These are phyloP conservation scores for Magallana angulata DNA, from an alignment of 1,140 invertebrate genomes.

Conservation along the genomic window DNA sequence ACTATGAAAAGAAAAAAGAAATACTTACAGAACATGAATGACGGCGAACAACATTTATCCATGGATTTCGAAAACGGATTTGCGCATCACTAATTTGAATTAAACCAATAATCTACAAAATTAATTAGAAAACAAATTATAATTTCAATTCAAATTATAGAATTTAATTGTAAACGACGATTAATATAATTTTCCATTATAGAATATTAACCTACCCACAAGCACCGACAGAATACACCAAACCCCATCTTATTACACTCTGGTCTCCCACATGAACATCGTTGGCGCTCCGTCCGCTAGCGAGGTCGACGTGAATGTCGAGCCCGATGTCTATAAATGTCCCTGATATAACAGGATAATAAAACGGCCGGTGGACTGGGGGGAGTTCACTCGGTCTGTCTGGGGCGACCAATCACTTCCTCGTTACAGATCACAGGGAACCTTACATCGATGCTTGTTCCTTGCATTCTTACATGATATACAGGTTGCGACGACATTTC, in stretches of 20 bases:
- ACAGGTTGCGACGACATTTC: too few relatives aligned
- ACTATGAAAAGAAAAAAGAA: background rate
- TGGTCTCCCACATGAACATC: background rate
- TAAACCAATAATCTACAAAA: background rate
- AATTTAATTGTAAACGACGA: background rate
- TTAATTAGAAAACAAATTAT: background rate
- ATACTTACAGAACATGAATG: slow-evolving; percentile 33
- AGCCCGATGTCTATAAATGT: slow-evolving; percentile 30
- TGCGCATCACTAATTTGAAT: background rate
- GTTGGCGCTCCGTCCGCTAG: background rate
- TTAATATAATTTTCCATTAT: too few relatives aligned
- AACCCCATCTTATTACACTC: background rate
- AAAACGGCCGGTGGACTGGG: background rate
- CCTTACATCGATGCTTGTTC: background rate
- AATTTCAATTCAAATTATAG: background rate
- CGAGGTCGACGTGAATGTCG: background rate
- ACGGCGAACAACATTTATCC: slow-evolving; percentile 36
- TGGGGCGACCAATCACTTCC: background rate
- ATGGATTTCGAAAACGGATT: slow-evolving; percentile 20
- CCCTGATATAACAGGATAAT: background rate
- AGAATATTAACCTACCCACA: background rate
- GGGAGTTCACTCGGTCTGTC: background rate
- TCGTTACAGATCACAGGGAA: background rate
- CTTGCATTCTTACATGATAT: background rate
- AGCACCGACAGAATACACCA: background rate